These are phyloP conservation scores for Stictonetta naevosa DNA, from an alignment of 2,113 vertebrate genomes.

Conservation along the genomic window DNA sequence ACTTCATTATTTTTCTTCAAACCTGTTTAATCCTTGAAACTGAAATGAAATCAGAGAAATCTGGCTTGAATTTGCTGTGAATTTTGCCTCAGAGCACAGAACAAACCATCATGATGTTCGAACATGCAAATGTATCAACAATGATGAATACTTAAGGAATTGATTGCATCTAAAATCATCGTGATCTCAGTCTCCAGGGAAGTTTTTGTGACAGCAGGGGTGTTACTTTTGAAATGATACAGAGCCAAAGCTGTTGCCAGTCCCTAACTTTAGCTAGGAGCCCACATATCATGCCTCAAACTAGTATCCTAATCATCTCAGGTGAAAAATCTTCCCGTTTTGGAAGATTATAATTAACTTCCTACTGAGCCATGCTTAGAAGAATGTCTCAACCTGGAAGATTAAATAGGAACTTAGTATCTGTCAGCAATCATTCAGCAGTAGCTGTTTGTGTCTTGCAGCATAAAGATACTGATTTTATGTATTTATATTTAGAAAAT, in stretches of 20 bases:
- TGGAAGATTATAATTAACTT: slow-evolving; percentile 47
- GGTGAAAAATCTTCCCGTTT: slow-evolving; percentile 45
- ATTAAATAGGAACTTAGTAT: slow-evolving; percentile 25
- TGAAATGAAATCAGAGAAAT: not conserved
- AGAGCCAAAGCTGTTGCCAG: slow-evolving; percentile 26
- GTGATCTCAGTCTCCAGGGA: not conserved
- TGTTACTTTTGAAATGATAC: slow-evolving; percentile 38
- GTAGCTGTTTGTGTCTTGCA: slow-evolving; percentile 48
- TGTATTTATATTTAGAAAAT: slow-evolving; percentile 43
- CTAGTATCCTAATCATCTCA: slow-evolving; percentile 50
- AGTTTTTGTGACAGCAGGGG: slow-evolving; percentile 36
- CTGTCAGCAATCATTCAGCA: slow-evolving; percentile 36
- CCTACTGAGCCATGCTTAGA: slow-evolving; percentile 35
- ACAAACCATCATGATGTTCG: not conserved
- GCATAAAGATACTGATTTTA: slow-evolving; percentile 1
- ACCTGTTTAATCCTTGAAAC: not conserved
- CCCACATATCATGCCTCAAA: slow-evolving; percentile 19
- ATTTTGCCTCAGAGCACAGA: not conserved
- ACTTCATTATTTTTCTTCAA: not conserved
- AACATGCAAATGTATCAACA: not conserved
- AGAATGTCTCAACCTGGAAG: slow-evolving; percentile 40
- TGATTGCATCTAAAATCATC: slow-evolving; percentile 6
- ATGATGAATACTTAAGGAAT: not conserved
- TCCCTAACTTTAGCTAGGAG: slow-evolving; percentile 46
- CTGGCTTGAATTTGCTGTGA: not conserved